Evolutionary conservation across 92 coral and sea anemone species (phyloP), one percentile per base, ranked within the genome.

Genomic region (Ricordea florida): DNA sequence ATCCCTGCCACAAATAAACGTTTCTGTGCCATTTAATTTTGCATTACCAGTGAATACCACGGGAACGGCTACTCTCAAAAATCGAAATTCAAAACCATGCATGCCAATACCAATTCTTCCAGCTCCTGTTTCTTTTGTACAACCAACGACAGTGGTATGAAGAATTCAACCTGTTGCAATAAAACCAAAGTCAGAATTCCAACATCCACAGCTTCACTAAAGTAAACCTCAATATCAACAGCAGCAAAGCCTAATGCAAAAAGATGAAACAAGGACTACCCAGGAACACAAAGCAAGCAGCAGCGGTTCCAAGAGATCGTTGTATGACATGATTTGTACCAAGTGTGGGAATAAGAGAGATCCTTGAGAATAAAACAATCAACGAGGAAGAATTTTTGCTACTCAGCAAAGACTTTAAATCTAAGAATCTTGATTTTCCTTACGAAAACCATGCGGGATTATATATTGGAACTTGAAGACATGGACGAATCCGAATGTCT

Each of bases 331-430:
- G 6, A 48, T 34, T 13, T 76, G 83, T 35, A 27, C 28, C 0
- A 67, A 76, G 25, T 76, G 83, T 51, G 40, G 40, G 16, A 35
- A n/a, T n/a, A n/a, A n/a, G n/a, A n/a, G n/a, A n/a, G n/a, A n/a
- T n/a, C n/a, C n/a, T n/a, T n/a, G n/a, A n/a, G n/a, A n/a, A n/a
- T n/a, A n/a, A n/a, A n/a, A n/a, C n/a, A n/a, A n/a, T n/a, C n/a
- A n/a, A n/a, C n/a, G n/a, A n/a, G n/a, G n/a, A n/a, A n/a, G n/a
- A n/a, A n/a, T n/a, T n/a, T n/a, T n/a, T n/a, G n/a, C n/a, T n/a
- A n/a, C n/a, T n/a, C n/a, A n/a, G n/a, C n/a, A n/a, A n/a, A n/a
- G n/a, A n/a, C n/a, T n/a, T n/a, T n/a, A n/a, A n/a, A n/a, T n/a
- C n/a, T n/a, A n/a, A n/a, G n/a, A n/a, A n/a, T n/a, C n/a, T n/a